Conservation (phyloP, 2,888 invertebrate species). For the Sialis fuliginosa region DNA sequence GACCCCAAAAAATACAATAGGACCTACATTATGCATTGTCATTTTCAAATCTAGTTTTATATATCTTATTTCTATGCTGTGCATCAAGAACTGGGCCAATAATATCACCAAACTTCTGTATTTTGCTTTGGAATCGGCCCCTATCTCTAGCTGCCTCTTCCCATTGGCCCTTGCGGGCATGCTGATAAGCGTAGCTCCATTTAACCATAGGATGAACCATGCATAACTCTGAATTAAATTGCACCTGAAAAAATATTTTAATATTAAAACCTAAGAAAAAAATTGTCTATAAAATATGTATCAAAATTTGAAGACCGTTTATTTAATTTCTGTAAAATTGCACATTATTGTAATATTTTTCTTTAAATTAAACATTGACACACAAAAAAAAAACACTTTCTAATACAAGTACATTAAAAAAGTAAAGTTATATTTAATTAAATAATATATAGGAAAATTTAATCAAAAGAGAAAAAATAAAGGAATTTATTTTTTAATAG, state of each 20-base stretch:
- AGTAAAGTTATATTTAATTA: too few species aligned
- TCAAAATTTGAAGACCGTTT: constrained; percentile 1
- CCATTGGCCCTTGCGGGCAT: constrained; percentile 37
- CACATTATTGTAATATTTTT: too few species aligned
- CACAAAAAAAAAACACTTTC: too few species aligned
- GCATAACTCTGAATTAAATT: constrained; percentile 24
- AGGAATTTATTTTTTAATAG: too few species aligned
- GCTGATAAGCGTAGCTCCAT: constrained; percentile 35
- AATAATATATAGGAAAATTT: too few species aligned
- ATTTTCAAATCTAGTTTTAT: constrained; percentile 20
- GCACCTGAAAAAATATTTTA: constrained; percentile 24
- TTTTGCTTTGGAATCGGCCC: constrained; percentile 27
- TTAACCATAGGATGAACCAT: constrained; percentile 29
- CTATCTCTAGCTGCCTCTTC: constrained; percentile 33
- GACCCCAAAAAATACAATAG: too few species aligned
- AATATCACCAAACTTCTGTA: constrained; percentile 19
- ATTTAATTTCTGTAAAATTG: constrained; percentile 1
- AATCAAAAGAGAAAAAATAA: too few species aligned
- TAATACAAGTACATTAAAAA: too few species aligned
- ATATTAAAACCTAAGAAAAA: constrained; percentile 3
- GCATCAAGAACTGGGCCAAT: constrained; percentile 25
- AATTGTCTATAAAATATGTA: neutral
- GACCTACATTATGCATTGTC: neutral
- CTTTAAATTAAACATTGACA: too few species aligned
- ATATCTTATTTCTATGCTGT: constrained; percentile 27